These are phyloP conservation scores for Caenorhabditis sulstoni DNA, from an alignment of 2,888 invertebrate genomes.

Conservation along the genomic window DNA sequence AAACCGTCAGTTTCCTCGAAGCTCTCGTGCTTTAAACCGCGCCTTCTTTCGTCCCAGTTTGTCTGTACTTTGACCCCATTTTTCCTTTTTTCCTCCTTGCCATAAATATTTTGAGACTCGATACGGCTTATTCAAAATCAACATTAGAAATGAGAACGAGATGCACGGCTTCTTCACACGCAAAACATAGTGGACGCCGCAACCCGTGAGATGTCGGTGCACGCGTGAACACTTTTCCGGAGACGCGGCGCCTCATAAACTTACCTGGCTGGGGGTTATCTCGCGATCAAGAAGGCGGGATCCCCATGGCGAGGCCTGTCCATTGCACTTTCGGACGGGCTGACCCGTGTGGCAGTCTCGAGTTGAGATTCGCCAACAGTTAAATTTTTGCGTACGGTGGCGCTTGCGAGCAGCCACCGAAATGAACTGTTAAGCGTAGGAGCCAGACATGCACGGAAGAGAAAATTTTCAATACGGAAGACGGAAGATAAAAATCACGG, in stretches of 20 bases:
- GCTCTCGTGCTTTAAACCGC: conserved; percentile 32
- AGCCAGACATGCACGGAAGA: neutral
- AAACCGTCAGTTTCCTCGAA: conserved; percentile 1
- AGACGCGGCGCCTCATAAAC: conserved; percentile 78
- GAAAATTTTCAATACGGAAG: too few species aligned
- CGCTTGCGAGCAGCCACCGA: conserved; percentile 79
- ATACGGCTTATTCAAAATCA: neutral
- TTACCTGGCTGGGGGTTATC: conserved; percentile 87
- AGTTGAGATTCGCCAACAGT: conserved; percentile 83
- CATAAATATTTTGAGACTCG: conserved; percentile 30
- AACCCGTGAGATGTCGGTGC: conserved; percentile 21
- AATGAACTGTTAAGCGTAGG: neutral
- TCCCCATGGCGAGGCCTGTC: conserved; percentile 86
- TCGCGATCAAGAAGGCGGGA: conserved; percentile 87
- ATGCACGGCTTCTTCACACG: too few species aligned
- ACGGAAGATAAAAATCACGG: conserved; percentile 7
- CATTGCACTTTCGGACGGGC: conserved; percentile 87
- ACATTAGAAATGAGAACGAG: too few species aligned
- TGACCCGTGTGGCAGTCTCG: conserved; percentile 88
- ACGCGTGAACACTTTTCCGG: neutral
- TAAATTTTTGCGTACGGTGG: conserved; percentile 79
- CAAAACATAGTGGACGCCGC: neutral
- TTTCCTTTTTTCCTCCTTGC: conserved; percentile 27
- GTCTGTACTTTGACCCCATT: conserved; percentile 23
- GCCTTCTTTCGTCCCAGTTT: conserved; percentile 23